phyloP scores from a whole-genome alignment of 2,888 invertebrate genomes.

The Lordiphosa fenestrarum region DNA sequence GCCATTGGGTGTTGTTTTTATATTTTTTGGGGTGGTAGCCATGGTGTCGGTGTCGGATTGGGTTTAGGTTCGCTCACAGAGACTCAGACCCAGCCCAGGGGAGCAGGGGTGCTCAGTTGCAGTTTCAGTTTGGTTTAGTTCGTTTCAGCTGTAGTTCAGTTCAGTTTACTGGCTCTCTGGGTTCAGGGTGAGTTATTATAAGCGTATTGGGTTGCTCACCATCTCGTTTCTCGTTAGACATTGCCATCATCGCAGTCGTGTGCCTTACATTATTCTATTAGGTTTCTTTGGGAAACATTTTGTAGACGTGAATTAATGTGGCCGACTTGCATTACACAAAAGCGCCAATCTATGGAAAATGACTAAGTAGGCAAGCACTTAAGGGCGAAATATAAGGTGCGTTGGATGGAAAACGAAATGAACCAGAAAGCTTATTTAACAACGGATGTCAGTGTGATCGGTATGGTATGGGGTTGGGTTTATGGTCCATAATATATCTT shows the following conservation, averaged over 20 bases:
- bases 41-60: constrained; percentile 36
- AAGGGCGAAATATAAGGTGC: background rate
- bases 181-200: constrained; percentile 74
- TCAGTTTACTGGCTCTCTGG: constrained; percentile 59
- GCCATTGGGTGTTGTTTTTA: constrained; percentile 47
- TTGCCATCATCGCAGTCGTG: constrained; percentile 51
- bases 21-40: constrained; percentile 54
- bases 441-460: background rate
- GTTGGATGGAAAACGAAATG: background rate
- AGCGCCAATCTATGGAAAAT: constrained; percentile 8
- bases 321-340: constrained; percentile 52
- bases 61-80: constrained; percentile 34
- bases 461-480: background rate
- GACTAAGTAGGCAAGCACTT: constrained; percentile 5
- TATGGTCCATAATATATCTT: too few species aligned
- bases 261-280: constrained; percentile 76
- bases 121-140: constrained; percentile 58
- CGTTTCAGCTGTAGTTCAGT: constrained; percentile 52
- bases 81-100: constrained; percentile 18
- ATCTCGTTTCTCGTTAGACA: constrained; percentile 53
- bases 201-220: constrained; percentile 66
- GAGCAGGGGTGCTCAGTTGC: constrained; percentile 41
- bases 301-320: constrained; percentile 69
- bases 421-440: background rate
- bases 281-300: constrained; percentile 52